phyloP scores from a whole-genome alignment of 2,888 invertebrate genomes.

The Petrophora chlorosata region DNA sequence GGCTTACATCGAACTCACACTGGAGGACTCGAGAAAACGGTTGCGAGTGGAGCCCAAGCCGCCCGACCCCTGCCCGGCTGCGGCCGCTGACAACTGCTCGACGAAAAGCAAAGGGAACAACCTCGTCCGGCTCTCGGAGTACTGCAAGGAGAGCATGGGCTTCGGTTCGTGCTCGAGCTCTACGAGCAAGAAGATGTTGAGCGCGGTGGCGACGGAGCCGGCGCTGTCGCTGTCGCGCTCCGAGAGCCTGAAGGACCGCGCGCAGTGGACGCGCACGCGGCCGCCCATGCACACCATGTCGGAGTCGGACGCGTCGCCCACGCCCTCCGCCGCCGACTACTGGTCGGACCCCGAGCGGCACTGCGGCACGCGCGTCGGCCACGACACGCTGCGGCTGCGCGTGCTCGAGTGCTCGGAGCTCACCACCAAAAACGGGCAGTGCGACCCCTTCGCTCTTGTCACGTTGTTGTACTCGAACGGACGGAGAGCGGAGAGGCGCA shows the following conservation, averaged over 20 bases:
- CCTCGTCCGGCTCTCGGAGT: constrained; percentile 72
- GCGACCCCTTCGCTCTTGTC: constrained; percentile 95
- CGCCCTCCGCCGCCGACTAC: constrained; percentile 78
- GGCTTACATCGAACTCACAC: constrained; percentile 91
- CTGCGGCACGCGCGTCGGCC: constrained; percentile 72
- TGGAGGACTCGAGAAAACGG: constrained; percentile 84
- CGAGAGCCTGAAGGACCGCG: constrained; percentile 76
- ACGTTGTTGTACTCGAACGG: constrained; percentile 92
- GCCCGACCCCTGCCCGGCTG: constrained; percentile 68
- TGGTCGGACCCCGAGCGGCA: constrained; percentile 80
- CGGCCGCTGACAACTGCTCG: constrained; percentile 61
- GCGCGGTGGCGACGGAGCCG: constrained; percentile 70
- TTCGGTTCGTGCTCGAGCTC: constrained; percentile 79
- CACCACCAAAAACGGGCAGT: constrained; percentile 94
- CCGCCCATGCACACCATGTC: constrained; percentile 76
- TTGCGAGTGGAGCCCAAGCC: constrained; percentile 80
- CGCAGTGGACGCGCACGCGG: constrained; percentile 70
- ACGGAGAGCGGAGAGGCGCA: constrained; percentile 90
- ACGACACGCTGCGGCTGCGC: constrained; percentile 83
- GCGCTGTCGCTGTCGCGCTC: constrained; percentile 73
- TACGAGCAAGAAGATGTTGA: constrained; percentile 74
- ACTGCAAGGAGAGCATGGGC: constrained; percentile 75
- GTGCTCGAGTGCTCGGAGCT: constrained; percentile 94
- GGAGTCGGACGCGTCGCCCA: constrained; percentile 66
- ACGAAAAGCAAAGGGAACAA: constrained; percentile 68